phyloP scores from a whole-genome alignment of 2,113 vertebrate genomes.

The Struthidea cinerea region DNA sequence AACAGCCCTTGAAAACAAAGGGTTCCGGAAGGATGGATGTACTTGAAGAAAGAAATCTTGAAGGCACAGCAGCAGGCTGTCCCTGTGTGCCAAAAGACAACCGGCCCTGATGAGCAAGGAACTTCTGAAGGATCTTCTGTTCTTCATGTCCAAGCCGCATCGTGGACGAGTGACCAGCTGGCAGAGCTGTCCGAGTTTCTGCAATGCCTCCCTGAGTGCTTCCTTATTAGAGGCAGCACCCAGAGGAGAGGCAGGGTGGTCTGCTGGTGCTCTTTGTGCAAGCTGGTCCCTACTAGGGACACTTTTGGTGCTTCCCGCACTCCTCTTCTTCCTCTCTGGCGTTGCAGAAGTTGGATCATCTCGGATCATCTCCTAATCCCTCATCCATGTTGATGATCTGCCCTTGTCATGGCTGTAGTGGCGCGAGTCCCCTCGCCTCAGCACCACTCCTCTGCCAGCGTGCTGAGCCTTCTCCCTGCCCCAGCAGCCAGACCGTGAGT shows the following conservation, averaged over 20 bases:
- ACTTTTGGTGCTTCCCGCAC: not conserved
- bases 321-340: not conserved
- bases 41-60: not conserved
- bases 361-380: not conserved
- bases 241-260: not conserved
- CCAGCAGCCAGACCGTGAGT: not conserved
- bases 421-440: accelerated
- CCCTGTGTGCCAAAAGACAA: not conserved
- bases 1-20: not conserved
- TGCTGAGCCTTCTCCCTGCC: not conserved
- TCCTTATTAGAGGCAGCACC: not conserved
- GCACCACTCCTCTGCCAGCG: not conserved
- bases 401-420: not conserved
- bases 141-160: accelerated
- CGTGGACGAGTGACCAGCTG: not conserved
- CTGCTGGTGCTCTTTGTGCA: not conserved
- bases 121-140: not conserved
- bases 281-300: not conserved
- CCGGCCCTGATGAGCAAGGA: not conserved
- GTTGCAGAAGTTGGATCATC: not conserved
- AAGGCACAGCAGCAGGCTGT: not conserved
- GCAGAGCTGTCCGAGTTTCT: not conserved
- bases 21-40: not conserved
- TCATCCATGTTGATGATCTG: not conserved
- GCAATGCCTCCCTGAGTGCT: not conserved